Conservation (phyloP, 2,113 vertebrate genomes). For the Mesocricetus auratus region DNA sequence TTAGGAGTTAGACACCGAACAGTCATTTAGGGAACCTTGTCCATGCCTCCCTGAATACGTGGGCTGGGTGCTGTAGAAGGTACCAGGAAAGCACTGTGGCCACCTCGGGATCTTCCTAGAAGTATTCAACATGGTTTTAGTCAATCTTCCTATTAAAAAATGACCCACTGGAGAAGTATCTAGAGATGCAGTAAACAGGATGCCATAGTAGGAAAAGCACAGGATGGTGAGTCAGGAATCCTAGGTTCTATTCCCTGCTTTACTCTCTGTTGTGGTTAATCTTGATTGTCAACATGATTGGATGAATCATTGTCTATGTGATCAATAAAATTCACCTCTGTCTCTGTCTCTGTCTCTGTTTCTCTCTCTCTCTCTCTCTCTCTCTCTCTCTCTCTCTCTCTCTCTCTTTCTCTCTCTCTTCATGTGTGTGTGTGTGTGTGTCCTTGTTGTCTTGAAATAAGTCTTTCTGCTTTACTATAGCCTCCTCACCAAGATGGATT, state of each 20-base stretch:
- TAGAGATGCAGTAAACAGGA: neutral
- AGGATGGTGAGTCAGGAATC: neutral
- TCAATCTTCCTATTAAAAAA: neutral
- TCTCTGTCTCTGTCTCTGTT: neutral
- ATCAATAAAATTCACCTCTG: neutral
- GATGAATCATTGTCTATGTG: neutral
- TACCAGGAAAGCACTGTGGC: neutral
- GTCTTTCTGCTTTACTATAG: neutral
- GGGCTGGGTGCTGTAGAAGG: neutral
- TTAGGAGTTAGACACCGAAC: neutral
- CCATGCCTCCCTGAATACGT: neutral
- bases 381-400: neutral
- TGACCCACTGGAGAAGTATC: neutral
- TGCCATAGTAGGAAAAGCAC: neutral
- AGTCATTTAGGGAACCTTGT: neutral
- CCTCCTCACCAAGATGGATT: neutral
- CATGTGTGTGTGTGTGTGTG: neutral
- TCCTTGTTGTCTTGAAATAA: neutral
- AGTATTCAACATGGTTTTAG: neutral
- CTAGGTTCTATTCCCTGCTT: neutral
- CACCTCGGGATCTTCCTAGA: neutral
- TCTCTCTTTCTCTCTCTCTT: neutral
- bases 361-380: too few relatives aligned
- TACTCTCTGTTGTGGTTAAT: neutral
- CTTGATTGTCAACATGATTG: neutral